Percentiles rank a stretch among this genome's conserved stretches.
phyloP scores from a whole-genome alignment of 1,140 invertebrate species.

The Zaprionus tsacasi region DNA sequence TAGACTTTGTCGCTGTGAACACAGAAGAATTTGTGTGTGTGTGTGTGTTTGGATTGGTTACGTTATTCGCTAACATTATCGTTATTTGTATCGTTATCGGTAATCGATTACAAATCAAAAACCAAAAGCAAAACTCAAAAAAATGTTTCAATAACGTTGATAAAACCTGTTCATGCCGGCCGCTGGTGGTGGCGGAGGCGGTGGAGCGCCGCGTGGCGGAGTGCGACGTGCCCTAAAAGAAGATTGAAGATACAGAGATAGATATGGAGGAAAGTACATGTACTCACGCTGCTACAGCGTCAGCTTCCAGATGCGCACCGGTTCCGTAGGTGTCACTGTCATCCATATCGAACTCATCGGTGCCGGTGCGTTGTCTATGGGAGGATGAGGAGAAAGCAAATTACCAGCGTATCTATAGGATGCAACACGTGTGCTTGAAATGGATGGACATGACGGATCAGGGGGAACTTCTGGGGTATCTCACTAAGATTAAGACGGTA shows the following conservation, averaged over 20 bases:
- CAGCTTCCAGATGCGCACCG: slow-evolving; percentile 59
- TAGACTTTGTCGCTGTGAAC: slow-evolving; percentile 81
- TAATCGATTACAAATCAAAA: slow-evolving; percentile 49
- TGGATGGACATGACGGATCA: neutral
- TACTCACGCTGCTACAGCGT: slow-evolving; percentile 74
- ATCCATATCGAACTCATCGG: slow-evolving; percentile 76
- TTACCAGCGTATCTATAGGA: neutral
- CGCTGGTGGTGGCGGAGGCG: slow-evolving; percentile 75
- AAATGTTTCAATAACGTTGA: slow-evolving; percentile 76
- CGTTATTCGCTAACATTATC: slow-evolving; percentile 60
- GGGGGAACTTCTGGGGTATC: neutral
- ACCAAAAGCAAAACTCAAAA: slow-evolving; percentile 55
- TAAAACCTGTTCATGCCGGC: slow-evolving; percentile 81
- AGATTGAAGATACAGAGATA: neutral
- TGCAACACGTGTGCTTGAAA: neutral
- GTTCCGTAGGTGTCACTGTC: slow-evolving; percentile 77
- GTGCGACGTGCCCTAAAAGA: slow-evolving; percentile 71
- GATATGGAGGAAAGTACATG: neutral
- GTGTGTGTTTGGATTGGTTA: slow-evolving; percentile 54
- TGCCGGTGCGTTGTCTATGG: slow-evolving; percentile 69
- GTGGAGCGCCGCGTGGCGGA: slow-evolving; percentile 75
- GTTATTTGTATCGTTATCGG: slow-evolving; percentile 40
- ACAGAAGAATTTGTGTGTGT: slow-evolving; percentile 73
- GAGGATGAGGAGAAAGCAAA: neutral
- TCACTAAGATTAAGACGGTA: neutral